Conservation (phyloP, 2,888 invertebrate genomes). For the Leucania comma region DNA sequence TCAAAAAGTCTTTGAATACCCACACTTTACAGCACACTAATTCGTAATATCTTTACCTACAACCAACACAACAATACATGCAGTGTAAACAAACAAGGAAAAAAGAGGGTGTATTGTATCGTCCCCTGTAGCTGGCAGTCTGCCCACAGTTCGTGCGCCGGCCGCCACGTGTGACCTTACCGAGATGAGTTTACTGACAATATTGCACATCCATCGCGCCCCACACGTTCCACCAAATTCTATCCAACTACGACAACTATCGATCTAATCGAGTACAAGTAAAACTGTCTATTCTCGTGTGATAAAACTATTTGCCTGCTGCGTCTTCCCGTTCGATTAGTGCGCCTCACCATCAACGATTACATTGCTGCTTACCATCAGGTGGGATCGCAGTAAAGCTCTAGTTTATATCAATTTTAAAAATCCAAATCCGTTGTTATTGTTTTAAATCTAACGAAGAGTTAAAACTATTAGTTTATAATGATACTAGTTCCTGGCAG, state of each 20-base stretch:
- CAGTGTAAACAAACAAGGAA: constrained; percentile 59
- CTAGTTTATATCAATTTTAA: too few relatives aligned
- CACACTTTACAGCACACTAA: constrained; percentile 6
- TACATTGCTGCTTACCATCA: too few relatives aligned
- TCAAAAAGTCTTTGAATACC: too few relatives aligned
- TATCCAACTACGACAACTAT: constrained; percentile 36
- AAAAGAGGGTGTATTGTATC: constrained; percentile 64
- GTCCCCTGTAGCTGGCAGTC: constrained; percentile 79
- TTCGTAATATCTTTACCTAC: constrained; percentile 51
- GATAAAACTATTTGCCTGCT: not conserved
- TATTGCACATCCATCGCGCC: constrained; percentile 69
- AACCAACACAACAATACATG: constrained; percentile 44
- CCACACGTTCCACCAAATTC: constrained; percentile 35
- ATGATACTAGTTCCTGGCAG: too few relatives aligned
- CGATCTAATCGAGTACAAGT: constrained; percentile 2
- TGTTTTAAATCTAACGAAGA: too few relatives aligned
- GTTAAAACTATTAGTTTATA: too few relatives aligned
- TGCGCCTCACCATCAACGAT: too few relatives aligned
- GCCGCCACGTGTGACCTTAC: constrained; percentile 71
- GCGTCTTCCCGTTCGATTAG: too few relatives aligned
- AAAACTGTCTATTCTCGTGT: not conserved
- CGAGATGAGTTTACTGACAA: constrained; percentile 75
- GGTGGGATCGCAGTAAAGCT: too few relatives aligned
- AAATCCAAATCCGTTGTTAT: too few relatives aligned
- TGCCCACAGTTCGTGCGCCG: constrained; percentile 74